Conservation (phyloP, 2,888 invertebrate species). For the Trachelus stipa region DNA sequence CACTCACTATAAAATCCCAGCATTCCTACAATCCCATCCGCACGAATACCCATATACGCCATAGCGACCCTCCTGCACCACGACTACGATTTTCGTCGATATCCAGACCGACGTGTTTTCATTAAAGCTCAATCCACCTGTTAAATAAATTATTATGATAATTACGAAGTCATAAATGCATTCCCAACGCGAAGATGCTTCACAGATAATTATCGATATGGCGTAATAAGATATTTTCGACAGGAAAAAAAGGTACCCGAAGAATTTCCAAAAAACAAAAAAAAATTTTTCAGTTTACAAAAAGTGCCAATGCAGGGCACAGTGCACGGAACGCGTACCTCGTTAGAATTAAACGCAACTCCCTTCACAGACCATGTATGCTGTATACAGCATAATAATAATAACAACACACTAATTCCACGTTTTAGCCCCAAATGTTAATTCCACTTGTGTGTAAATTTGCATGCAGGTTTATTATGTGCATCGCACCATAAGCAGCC, state of each 20-base stretch:
- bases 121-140: slow-evolving; percentile 30
- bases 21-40: background rate
- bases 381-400: too few relatives aligned
- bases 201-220: background rate
- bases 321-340: too few relatives aligned
- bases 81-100: slow-evolving; percentile 25
- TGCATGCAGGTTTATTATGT: too few relatives aligned
- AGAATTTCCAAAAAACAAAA: background rate
- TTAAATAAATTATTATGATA: slow-evolving; percentile 37
- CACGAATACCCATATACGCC: background rate
- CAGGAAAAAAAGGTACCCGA: background rate
- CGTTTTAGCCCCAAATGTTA: too few relatives aligned
- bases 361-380: too few relatives aligned
- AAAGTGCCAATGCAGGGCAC: too few relatives aligned
- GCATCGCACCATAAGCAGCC: too few relatives aligned
- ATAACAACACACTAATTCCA: too few relatives aligned
- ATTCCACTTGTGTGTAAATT: too few relatives aligned
- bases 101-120: slow-evolving; percentile 36
- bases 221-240: background rate
- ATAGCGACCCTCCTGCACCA: slow-evolving; percentile 2
- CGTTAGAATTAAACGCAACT: too few relatives aligned
- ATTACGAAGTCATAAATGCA: background rate
- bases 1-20: background rate
- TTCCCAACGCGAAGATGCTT: background rate
- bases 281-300: too few relatives aligned